phyloP scores from a whole-genome alignment of 2,888 invertebrate species.

The Pollenia labialis region DNA sequence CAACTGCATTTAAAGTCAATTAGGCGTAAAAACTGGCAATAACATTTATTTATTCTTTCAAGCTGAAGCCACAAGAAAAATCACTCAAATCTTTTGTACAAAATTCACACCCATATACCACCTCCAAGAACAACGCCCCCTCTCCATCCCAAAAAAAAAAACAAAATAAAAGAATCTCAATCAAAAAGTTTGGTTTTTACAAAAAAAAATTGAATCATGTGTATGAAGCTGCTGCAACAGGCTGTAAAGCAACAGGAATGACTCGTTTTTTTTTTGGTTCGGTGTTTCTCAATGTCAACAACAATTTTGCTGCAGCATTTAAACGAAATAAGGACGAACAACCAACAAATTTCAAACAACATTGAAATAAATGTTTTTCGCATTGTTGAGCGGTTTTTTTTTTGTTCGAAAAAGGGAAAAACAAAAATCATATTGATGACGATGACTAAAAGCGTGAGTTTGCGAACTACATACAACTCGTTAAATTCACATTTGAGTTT shows the following conservation, averaged over 20 bases:
- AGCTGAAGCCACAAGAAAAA: neutral
- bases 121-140: neutral
- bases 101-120: neutral
- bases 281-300: slow-evolving; percentile 53
- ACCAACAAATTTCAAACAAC: slow-evolving; percentile 37
- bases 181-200: neutral
- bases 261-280: slow-evolving; percentile 19
- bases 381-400: slow-evolving; percentile 33
- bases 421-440: slow-evolving; percentile 2
- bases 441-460: slow-evolving; percentile 56
- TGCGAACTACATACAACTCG: slow-evolving; percentile 53
- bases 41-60: slow-evolving; percentile 26
- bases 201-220: slow-evolving; percentile 15
- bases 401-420: neutral
- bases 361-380: slow-evolving; percentile 32
- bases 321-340: slow-evolving; percentile 40
- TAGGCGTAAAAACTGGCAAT: slow-evolving; percentile 51
- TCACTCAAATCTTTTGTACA: slow-evolving; percentile 34
- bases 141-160: neutral
- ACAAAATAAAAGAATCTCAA: slow-evolving; percentile 41
- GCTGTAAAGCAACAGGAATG: slow-evolving; percentile 69
- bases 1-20: slow-evolving; percentile 44
- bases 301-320: slow-evolving; percentile 46
- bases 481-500: neutral
- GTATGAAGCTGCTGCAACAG: slow-evolving; percentile 62